These are phyloP conservation scores for Monoplex corrugatus DNA, from an alignment of 2,888 invertebrate species.

Conservation along the genomic window DNA sequence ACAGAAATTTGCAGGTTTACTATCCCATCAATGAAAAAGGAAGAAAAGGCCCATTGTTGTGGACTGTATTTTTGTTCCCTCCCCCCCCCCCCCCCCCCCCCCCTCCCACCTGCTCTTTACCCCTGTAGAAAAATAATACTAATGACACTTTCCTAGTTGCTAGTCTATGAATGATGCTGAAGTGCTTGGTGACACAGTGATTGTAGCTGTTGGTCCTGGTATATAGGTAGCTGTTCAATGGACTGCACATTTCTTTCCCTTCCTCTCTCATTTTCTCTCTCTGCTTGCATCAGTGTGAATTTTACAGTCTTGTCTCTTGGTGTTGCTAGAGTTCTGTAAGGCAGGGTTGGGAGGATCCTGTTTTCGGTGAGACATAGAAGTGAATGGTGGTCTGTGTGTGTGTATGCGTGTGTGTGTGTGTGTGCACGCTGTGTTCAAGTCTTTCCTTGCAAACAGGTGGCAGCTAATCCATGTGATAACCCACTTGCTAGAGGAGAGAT, in stretches of 20 bases:
- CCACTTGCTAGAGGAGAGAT: conserved; percentile 35
- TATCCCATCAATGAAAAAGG: conserved; percentile 39
- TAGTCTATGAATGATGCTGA: no score
- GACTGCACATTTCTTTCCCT: conserved; percentile 31
- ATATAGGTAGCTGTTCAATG: background rate
- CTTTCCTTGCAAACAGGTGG: conserved; percentile 52
- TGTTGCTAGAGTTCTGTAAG: background rate
- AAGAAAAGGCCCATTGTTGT: conserved; percentile 40
- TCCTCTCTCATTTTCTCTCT: conserved; percentile 62
- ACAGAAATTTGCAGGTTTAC: conserved; percentile 15
- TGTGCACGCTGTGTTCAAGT: background rate
- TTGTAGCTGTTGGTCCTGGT: no score
- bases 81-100: no score
- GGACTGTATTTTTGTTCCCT: conserved; percentile 16
- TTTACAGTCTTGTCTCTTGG: background rate
- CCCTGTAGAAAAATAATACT: no score
- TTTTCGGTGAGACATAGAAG: conserved; percentile 28
- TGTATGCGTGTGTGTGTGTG: background rate
- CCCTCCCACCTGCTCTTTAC: no score
- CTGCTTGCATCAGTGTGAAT: conserved; percentile 48
- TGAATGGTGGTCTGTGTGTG: conserved; percentile 36
- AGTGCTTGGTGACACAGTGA: no score
- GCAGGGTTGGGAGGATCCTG: conserved; percentile 4
- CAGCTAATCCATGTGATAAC: conserved; percentile 50
- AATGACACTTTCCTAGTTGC: no score